Percentiles rank a stretch among this genome's conserved stretches.
These are phyloP conservation scores for Molanna angustata DNA, from an alignment of 2,888 invertebrate species.

Conservation along the genomic window DNA sequence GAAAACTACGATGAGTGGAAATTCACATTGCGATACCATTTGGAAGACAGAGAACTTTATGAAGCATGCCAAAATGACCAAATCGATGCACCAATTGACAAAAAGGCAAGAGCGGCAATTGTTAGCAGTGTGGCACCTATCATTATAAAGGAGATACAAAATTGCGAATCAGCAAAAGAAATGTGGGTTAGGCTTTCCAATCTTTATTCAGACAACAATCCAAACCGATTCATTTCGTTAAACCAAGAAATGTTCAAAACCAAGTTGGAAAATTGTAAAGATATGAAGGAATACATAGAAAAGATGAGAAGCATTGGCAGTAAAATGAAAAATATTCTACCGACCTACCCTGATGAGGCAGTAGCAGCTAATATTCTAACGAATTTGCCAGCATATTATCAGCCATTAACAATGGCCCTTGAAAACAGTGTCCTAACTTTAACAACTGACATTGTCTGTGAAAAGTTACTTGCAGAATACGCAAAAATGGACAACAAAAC, in stretches of 20 bases:
- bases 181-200: background rate
- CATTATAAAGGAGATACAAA: constrained; percentile 1
- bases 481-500: background rate
- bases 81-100: background rate
- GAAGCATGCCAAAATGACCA: background rate
- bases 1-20: constrained; percentile 2
- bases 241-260: constrained; percentile 1
- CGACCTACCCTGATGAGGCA: constrained; percentile 1
- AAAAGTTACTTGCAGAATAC: constrained; percentile 1
- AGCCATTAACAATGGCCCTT: background rate
- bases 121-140: background rate
- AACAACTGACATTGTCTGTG: constrained; percentile 6
- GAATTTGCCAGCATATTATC: constrained; percentile 3
- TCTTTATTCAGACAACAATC: background rate
- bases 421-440: background rate
- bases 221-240: background rate
- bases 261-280: background rate
- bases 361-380: constrained; percentile 1
- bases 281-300: constrained; percentile 2
- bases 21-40: background rate
- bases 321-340: background rate
- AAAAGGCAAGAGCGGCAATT: background rate
- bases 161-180: background rate
- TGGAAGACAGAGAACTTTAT: constrained; percentile 1
- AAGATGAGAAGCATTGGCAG: constrained; percentile 2